Evolutionary conservation across 2,797 vertebrate genomes (phyloP), one percentile per base, ranked within the genome.

Genomic region (Schizopygopsis pylzovi): DNA sequence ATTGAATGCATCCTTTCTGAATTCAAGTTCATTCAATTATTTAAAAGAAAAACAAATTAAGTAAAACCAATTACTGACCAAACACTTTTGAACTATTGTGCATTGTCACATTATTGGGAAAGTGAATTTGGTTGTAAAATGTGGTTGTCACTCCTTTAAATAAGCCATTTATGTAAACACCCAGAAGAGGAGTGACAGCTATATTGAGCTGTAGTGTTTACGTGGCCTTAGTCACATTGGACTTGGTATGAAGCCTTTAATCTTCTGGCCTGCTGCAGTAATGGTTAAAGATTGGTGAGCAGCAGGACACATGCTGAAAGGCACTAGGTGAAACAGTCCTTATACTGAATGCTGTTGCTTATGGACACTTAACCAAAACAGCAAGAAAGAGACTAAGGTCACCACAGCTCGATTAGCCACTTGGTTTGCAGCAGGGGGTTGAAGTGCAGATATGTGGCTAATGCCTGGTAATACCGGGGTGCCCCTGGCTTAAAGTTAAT

Each of bases 321-420:
- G 84, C 8, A 67, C 28, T 81, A 81, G 85, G 81, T 28, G 61
- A 33, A 65, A 15, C 13, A 15, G 61, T 28, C 25, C 28, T 65
- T 65, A 7, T 2, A 6, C 13, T 33, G 61, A 65, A 65, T 72
- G 20, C 49, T 87, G 86, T 91, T 79, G 73, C 84, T 88, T 79
- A 82, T 85, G 78, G 86, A 81, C 54, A 83, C 87, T 86, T 93
- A 91, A 91, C 92, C 92, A 92, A 90, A 22, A 88, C 78, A 78
- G 81, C 63, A 80, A 85, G 86, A 89, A 89, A 85, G 81, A 86
- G 81, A n/a, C 84, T 91, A 79, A 82, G 88, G 91, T 90, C 90
- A 84, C 87, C 56, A 52, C 47, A 90, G 81, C 63, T 87, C 86
- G 84, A 85, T 61, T 25, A 86, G 89, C 87, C 88, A 90, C 90